Evolutionary conservation across 2,888 invertebrate genomes (phyloP).

Genomic region (Ommatoiulus sabulosus): DNA sequence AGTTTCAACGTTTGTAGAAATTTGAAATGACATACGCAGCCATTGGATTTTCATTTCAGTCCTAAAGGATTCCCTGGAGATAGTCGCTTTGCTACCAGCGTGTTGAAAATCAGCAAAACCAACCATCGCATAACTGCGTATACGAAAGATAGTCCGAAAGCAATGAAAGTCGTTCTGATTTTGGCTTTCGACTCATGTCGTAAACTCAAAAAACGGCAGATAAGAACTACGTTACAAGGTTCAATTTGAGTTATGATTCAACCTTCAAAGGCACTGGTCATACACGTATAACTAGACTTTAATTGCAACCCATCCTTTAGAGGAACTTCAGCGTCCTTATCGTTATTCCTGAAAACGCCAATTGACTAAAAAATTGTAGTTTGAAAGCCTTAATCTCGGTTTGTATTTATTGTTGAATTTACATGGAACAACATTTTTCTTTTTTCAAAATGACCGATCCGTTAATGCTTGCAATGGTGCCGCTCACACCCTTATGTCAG

Average conservation of each 20-base stretch:
- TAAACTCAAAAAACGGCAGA: background rate
- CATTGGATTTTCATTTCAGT: background rate
- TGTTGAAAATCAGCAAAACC: background rate
- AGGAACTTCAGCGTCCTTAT: no score
- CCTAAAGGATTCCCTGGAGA: slow-evolving; percentile 12
- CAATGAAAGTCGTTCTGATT: slow-evolving; percentile 9
- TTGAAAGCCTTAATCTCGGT: no score
- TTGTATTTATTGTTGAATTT: no score
- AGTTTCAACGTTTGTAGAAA: background rate
- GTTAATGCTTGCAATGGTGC: no score
- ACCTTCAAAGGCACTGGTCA: background rate
- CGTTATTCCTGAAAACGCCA: no score
- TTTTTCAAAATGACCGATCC: no score
- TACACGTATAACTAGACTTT: background rate
- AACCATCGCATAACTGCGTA: slow-evolving; percentile 32
- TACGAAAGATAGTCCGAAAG: background rate
- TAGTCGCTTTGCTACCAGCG: background rate
- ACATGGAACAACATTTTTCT: no score
- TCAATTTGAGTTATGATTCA: background rate
- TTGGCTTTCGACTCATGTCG: background rate
- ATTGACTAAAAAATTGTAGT: no score
- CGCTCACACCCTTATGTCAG: no score
- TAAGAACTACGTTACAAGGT: background rate
- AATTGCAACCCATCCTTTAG: background rate
- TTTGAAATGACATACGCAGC: slow-evolving; percentile 10